These are phyloP conservation scores for Jordanella pulchra DNA, from an alignment of 2,797 vertebrate species.

Conservation along the genomic window DNA sequence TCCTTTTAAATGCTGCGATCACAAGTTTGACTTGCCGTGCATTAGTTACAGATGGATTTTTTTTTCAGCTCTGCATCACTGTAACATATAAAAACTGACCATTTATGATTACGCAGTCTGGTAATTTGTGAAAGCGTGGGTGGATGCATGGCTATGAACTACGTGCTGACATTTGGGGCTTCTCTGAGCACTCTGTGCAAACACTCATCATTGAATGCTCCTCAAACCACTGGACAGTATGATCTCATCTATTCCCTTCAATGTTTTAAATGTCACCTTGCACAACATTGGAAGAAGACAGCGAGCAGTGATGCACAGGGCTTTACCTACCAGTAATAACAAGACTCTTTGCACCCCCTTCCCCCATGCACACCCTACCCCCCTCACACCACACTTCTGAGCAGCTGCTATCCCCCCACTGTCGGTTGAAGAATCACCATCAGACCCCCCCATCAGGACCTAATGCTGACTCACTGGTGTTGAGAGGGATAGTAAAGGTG, in stretches of 20 bases:
- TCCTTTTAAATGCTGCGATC: slow-evolving; percentile 22
- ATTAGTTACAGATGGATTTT: not conserved
- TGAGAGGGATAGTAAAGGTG: slow-evolving; percentile 24
- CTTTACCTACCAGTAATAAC: slow-evolving; percentile 71
- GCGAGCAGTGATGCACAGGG: slow-evolving; percentile 42
- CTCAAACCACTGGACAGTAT: slow-evolving; percentile 61
- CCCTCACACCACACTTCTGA: slow-evolving; percentile 16
- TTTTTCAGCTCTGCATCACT: not conserved
- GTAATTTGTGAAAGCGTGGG: not conserved
- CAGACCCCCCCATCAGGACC: slow-evolving; percentile 19
- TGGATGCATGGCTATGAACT: not conserved
- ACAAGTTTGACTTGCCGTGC: slow-evolving; percentile 18
- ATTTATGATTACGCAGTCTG: not conserved
- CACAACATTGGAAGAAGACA: slow-evolving; percentile 28
- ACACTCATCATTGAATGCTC: not conserved
- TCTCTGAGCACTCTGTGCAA: not conserved
- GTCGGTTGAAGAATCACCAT: slow-evolving; percentile 48
- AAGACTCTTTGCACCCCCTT: slow-evolving; percentile 42
- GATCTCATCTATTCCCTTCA: slow-evolving; percentile 51
- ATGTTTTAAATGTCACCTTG: slow-evolving; percentile 67
- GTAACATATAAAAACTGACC: slow-evolving; percentile 5
- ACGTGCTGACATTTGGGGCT: slow-evolving; percentile 30
- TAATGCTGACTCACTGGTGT: slow-evolving; percentile 66
- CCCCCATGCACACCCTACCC: slow-evolving; percentile 3
- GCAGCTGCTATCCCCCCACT: slow-evolving; percentile 47